phyloP scores from a whole-genome alignment of 2,797 vertebrate genomes.

The Caiman crocodilus region DNA sequence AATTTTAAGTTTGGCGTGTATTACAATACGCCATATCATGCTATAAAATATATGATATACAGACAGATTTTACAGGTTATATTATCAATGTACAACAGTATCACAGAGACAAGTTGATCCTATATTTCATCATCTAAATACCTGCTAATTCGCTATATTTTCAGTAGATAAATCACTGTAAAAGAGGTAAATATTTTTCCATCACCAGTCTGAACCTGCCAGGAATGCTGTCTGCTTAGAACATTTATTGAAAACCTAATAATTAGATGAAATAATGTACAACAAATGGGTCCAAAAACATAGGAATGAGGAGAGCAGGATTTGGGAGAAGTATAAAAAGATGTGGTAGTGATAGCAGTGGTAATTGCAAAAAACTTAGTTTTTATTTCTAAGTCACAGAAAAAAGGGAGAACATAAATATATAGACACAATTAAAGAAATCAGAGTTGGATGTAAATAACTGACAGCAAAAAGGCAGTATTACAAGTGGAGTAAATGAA shows the following conservation, averaged over 20 bases:
- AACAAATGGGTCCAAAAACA: background rate
- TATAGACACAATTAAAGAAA: background rate
- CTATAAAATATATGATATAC: no score
- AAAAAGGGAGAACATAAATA: conserved; percentile 4
- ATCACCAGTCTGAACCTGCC: background rate
- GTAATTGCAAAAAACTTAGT: conserved; percentile 56
- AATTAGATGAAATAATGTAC: no score
- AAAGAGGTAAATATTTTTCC: background rate
- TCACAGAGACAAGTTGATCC: no score
- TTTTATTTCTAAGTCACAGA: conserved; percentile 43
- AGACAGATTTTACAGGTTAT: no score
- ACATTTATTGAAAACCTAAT: no score
- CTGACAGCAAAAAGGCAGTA: background rate
- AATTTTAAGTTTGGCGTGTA: no score
- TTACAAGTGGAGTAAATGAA: conserved; percentile 6
- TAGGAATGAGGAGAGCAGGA: background rate
- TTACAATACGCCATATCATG: no score
- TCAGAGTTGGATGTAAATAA: conserved; percentile 19
- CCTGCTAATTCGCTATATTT: background rate
- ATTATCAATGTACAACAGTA: no score
- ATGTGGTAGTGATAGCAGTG: background rate
- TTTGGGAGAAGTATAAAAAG: background rate
- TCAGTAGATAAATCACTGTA: background rate
- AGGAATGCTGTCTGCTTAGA: background rate
- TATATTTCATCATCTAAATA: background rate